Evolutionary conservation across 2,797 vertebrate species (phyloP).

Genomic region (Menidia menidia): DNA sequence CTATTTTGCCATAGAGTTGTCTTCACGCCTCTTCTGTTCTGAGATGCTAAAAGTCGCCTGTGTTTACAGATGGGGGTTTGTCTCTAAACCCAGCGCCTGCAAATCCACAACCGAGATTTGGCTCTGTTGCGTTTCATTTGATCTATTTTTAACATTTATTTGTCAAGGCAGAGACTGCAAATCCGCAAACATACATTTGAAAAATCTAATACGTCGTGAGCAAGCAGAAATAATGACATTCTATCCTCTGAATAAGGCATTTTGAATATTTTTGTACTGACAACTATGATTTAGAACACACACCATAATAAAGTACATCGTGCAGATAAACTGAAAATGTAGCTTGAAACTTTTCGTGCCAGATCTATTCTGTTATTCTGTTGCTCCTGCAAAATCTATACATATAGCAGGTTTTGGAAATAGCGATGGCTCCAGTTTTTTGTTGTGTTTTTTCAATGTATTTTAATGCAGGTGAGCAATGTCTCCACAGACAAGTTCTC

Average conservation of each 20-base stretch:
- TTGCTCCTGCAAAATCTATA: too few species aligned
- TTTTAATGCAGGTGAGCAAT: too few species aligned
- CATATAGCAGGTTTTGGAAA: too few species aligned
- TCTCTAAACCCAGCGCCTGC: background rate
- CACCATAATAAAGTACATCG: too few species aligned
- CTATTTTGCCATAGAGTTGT: constrained; percentile 46
- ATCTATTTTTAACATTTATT: background rate
- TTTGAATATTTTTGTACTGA: constrained; percentile 11
- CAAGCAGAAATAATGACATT: constrained; percentile 22
- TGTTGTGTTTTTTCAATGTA: too few species aligned
- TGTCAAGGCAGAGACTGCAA: constrained; percentile 8
- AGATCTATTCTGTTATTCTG: too few species aligned
- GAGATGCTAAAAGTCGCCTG: constrained; percentile 3
- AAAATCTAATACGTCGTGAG: constrained; percentile 25
- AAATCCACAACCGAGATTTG: background rate
- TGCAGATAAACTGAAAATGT: too few species aligned
- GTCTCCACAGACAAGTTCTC: too few species aligned
- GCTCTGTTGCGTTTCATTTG: background rate
- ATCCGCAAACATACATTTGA: constrained; percentile 17
- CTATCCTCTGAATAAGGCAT: constrained; percentile 1
- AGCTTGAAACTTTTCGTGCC: too few species aligned
- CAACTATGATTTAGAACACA: background rate
- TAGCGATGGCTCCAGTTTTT: too few species aligned
- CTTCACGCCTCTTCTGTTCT: constrained; percentile 19
- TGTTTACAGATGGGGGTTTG: constrained; percentile 22